A percentile compares a stretch with the other conserved stretches of the same genome.
Conservation (phyloP, 2,113 vertebrate species). For the Arenaria interpres region DNA sequence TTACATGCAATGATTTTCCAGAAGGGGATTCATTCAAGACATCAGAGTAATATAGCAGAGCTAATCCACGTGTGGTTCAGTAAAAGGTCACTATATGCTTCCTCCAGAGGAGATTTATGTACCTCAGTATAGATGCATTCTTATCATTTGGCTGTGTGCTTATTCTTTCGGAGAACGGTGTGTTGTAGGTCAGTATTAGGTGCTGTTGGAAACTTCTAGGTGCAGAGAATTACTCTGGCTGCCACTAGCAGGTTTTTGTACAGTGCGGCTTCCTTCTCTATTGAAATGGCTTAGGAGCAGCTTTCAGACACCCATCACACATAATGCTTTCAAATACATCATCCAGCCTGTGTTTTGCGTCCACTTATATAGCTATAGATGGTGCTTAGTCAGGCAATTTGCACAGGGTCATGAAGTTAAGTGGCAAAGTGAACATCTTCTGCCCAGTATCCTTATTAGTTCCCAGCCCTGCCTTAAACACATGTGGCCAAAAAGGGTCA, state of each 20-base stretch:
- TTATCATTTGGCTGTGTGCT: neutral
- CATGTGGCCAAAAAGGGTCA: neutral
- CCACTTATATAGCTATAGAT: neutral
- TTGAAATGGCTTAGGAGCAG: neutral
- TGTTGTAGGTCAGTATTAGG: neutral
- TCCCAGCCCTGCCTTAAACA: neutral
- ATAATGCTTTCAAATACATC: neutral
- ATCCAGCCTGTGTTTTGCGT: neutral
- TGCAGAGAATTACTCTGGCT: neutral
- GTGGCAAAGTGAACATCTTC: neutral
- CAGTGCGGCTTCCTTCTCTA: neutral
- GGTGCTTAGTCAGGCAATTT: neutral
- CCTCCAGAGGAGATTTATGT: neutral
- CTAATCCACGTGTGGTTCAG: neutral
- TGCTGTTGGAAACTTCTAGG: neutral
- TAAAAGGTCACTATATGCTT: slow-evolving; percentile 12
- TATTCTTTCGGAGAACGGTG: neutral
- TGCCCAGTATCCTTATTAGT: neutral
- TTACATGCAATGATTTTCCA: neutral
- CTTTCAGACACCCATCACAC: neutral
- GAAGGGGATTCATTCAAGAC: neutral
- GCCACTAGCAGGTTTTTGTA: neutral
- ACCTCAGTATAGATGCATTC: neutral
- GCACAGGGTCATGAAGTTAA: neutral
- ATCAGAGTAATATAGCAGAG: neutral